Conservation (phyloP, 1,140 invertebrate genomes). For the Uloborus diversus region DNA sequence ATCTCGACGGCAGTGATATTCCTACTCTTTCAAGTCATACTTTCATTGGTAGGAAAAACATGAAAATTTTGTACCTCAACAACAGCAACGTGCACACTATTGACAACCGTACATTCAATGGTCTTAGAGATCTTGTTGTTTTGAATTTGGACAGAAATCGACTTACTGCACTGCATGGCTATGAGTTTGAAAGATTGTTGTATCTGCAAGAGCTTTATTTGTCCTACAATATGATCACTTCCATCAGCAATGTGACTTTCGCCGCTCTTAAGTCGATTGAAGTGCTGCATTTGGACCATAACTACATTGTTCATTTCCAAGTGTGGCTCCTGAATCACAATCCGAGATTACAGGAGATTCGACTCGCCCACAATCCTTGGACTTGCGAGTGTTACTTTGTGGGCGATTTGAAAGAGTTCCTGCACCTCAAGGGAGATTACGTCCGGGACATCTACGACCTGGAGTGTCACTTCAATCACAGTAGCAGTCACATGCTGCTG, state of each 20-base stretch:
- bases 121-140: slow-evolving; percentile 77
- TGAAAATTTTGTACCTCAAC: slow-evolving; percentile 86
- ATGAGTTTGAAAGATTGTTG: slow-evolving; percentile 81
- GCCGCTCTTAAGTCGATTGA: slow-evolving; percentile 79
- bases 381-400: slow-evolving; percentile 67
- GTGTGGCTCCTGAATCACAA: slow-evolving; percentile 65
- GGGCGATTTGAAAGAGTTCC: slow-evolving; percentile 62
- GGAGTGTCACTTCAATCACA: slow-evolving; percentile 58
- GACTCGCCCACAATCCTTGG: slow-evolving; percentile 66
- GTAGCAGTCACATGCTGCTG: slow-evolving; percentile 25
- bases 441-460: slow-evolving; percentile 59
- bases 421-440: slow-evolving; percentile 61
- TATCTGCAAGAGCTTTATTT: slow-evolving; percentile 82
- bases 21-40: slow-evolving; percentile 86
- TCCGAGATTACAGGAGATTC: slow-evolving; percentile 63
- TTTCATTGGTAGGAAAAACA: slow-evolving; percentile 88
- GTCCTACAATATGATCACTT: slow-evolving; percentile 82
- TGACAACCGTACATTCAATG: slow-evolving; percentile 90
- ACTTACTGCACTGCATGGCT: slow-evolving; percentile 80
- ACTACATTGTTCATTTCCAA: slow-evolving; percentile 79
- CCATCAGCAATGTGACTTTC: slow-evolving; percentile 83
- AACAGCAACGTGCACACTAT: slow-evolving; percentile 85
- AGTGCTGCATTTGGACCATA: slow-evolving; percentile 84
- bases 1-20: slow-evolving; percentile 90
- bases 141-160: slow-evolving; percentile 80